Evolutionary conservation across 2,797 vertebrate species (phyloP).

Genomic region (Muscicapa comitata): DNA sequence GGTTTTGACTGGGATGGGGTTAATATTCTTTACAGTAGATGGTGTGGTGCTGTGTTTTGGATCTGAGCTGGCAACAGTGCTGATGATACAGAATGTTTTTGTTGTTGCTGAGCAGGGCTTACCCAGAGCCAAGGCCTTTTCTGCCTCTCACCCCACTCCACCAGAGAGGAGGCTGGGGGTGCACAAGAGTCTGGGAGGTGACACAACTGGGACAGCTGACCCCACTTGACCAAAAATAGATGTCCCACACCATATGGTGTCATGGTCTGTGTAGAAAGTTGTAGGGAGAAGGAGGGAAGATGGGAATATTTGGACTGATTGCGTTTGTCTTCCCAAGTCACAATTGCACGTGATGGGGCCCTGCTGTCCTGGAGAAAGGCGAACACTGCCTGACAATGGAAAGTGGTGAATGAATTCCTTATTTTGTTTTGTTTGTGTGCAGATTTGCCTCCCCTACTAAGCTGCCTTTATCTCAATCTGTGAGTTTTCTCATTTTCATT

Average conservation of each 20-base stretch:
- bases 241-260: not conserved
- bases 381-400: not conserved
- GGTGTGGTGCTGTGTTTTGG: not conserved
- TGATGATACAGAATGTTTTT: not conserved
- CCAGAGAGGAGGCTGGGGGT: rapidly evolving
- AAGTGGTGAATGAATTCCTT: not conserved
- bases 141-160: not conserved
- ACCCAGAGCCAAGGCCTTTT: not conserved
- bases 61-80: not conserved
- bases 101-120: not conserved
- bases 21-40: not conserved
- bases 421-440: not conserved
- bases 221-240: not conserved
- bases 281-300: not conserved
- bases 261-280: not conserved
- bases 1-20: not conserved
- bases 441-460: not conserved
- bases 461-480: not conserved
- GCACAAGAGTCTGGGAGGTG: not conserved
- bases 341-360: rapidly evolving
- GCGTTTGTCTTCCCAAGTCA: not conserved
- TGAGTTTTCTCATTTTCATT: not conserved
- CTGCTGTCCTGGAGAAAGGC: not conserved
- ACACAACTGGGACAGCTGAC: not conserved
- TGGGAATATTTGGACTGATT: not conserved